These are phyloP conservation scores for Holothuria scabra DNA, from an alignment of 53 echinoderm and acorn worm genomes.

Conservation along the genomic window DNA sequence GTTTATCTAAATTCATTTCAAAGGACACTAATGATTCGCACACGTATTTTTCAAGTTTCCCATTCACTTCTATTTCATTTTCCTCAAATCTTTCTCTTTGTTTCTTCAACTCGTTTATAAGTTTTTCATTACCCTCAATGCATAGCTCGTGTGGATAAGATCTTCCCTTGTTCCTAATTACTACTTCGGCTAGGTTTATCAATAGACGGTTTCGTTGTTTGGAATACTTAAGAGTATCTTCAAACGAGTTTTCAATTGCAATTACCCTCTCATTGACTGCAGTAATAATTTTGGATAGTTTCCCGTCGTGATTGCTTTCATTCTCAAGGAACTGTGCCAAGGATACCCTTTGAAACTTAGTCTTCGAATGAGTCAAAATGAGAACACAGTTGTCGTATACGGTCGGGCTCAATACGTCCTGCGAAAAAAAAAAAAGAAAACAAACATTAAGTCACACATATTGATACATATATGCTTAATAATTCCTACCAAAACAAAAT, in stretches of 20 bases:
- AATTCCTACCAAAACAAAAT: too few species aligned
- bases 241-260: conserved; percentile 9
- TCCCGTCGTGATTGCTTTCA: not conserved
- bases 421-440: too few species aligned
- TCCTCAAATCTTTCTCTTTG: not conserved
- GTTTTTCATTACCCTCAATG: not conserved
- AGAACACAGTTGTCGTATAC: conserved; percentile 16
- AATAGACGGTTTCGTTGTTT: not conserved
- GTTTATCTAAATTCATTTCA: too few species aligned
- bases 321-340: not conserved
- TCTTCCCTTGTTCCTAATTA: not conserved
- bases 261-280: not conserved
- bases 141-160: not conserved
- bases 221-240: not conserved
- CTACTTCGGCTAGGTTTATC: not conserved
- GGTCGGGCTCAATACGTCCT: too few species aligned
- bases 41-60: too few species aligned
- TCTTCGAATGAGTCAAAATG: not conserved
- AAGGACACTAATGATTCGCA: too few species aligned
- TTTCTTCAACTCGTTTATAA: not conserved
- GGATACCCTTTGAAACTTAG: not conserved
- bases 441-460: too few species aligned
- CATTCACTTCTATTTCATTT: not conserved
- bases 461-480: too few species aligned
- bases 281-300: not conserved